phyloP scores from a whole-genome alignment of 2,113 vertebrate genomes.

The Sinocyclocheilus rhinocerous region DNA sequence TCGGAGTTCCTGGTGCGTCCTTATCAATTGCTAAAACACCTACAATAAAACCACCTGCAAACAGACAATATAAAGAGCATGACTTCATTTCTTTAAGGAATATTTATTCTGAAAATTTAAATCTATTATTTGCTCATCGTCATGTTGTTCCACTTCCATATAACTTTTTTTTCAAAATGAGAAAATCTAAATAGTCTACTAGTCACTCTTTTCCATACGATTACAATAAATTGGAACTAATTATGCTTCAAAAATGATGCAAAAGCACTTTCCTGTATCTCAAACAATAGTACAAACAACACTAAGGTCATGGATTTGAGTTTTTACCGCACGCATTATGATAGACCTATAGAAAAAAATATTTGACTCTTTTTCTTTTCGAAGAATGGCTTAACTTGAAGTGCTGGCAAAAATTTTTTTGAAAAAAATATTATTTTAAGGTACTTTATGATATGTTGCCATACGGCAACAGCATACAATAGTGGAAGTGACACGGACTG shows the following conservation, averaged over 20 bases:
- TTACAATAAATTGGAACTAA: background rate
- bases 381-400: too few relatives aligned
- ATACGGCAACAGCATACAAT: too few relatives aligned
- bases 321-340: too few relatives aligned
- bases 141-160: background rate
- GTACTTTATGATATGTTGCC: too few relatives aligned
- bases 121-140: background rate
- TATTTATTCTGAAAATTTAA: background rate
- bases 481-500: too few relatives aligned
- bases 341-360: too few relatives aligned
- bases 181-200: too few relatives aligned
- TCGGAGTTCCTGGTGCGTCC: slow-evolving; percentile 31
- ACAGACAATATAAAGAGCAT: background rate
- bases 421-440: too few relatives aligned
- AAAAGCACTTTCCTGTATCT: background rate
- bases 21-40: slow-evolving; percentile 43
- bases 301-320: background rate
- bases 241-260: background rate
- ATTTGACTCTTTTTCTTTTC: too few relatives aligned
- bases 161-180: background rate
- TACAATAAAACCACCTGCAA: slow-evolving; percentile 7
- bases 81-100: background rate
- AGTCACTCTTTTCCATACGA: too few relatives aligned
- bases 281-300: background rate
- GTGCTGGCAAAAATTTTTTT: too few relatives aligned